A percentile compares a stretch with the other conserved stretches of the same genome.
These are phyloP conservation scores for Aurelia aurita DNA, from an alignment of 30 jellyfish, hydroid and myxozoan genomes.

Conservation along the genomic window DNA sequence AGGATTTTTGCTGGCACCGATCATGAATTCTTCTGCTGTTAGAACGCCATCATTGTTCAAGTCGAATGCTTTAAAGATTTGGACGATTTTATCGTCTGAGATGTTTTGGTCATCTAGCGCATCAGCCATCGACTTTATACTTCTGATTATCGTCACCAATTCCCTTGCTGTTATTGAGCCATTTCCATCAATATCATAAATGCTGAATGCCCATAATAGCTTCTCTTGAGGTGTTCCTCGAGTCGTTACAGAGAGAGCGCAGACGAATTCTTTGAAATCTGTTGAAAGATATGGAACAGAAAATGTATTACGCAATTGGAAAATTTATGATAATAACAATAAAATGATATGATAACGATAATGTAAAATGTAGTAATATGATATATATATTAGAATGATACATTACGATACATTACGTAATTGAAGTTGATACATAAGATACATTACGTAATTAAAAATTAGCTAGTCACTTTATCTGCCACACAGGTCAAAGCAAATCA, in stretches of 20 bases:
- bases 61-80: slow-evolving; percentile 70
- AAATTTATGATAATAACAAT: no score
- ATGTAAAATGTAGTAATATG: no score
- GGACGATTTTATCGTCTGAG: slow-evolving; percentile 64
- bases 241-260: slow-evolving; percentile 88
- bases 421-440: no score
- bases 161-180: slow-evolving; percentile 86
- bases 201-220: slow-evolving; percentile 86
- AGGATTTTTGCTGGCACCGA: slow-evolving; percentile 80
- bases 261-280: slow-evolving; percentile 92
- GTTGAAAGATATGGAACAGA: neutral
- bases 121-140: slow-evolving; percentile 77
- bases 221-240: slow-evolving; percentile 89
- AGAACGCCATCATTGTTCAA: slow-evolving; percentile 81
- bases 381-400: no score
- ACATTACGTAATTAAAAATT: no score
- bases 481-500: no score
- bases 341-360: no score
- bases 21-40: slow-evolving; percentile 85
- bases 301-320: no score
- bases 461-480: no score
- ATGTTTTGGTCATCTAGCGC: slow-evolving; percentile 73
- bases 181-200: slow-evolving; percentile 92
- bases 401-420: no score
- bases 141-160: slow-evolving; percentile 60